phyloP scores from a whole-genome alignment of 2,113 vertebrate species.

The Taurulus bubalis region DNA sequence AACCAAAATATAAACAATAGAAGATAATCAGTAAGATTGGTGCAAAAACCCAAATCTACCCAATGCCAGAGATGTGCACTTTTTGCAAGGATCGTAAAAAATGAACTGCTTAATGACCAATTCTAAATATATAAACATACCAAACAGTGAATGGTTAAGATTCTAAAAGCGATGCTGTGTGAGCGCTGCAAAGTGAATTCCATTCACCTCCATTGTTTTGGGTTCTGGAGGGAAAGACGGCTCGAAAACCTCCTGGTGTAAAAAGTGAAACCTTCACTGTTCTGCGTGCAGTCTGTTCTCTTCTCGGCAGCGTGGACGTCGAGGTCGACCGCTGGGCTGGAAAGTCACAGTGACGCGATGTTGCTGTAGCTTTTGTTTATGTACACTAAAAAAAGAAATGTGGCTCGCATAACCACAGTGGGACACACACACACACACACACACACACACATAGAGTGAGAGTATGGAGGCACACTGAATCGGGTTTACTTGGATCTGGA shows the following conservation, averaged over 20 bases:
- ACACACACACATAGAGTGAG: background rate
- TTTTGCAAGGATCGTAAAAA: too few species aligned
- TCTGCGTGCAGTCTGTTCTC: background rate
- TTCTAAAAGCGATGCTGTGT: too few species aligned
- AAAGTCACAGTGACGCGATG: background rate
- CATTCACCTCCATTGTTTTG: background rate
- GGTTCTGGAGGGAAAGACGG: background rate
- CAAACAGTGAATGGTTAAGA: too few species aligned
- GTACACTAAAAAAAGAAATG: conserved; percentile 33
- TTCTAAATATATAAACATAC: background rate
- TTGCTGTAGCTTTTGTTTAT: conserved; percentile 35
- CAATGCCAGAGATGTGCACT: background rate
- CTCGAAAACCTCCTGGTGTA: too few species aligned
- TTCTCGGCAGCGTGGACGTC: background rate
- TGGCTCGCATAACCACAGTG: conserved; percentile 35
- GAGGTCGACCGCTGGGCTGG: background rate
- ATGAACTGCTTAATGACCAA: too few species aligned
- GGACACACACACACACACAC: conserved; percentile 1
- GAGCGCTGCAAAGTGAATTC: too few species aligned
- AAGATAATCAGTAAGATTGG: background rate
- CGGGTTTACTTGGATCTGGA: background rate
- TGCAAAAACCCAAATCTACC: background rate
- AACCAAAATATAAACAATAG: too few species aligned
- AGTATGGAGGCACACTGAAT: background rate
- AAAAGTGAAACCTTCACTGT: background rate